Base-by-base conservation (phyloP, 2,888 invertebrate species). In the Nemotelus pantherinus region DNA sequence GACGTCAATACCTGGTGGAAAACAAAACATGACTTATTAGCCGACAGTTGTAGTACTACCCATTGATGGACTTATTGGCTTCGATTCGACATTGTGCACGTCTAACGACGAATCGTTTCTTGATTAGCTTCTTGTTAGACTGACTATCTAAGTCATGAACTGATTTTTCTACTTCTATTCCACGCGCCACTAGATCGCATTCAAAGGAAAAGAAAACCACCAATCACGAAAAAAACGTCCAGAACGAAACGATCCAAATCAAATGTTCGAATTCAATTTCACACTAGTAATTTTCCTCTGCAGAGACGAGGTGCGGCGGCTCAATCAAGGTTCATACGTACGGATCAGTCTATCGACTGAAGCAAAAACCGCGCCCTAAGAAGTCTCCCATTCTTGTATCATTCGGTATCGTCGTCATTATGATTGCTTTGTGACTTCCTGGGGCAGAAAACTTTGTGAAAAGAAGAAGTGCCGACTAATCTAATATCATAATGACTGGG, bases 281-380 rank as follows among this genome's bases (percentile, higher is more conserved):
- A 41, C 63, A 41, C 63, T 3, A 63, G n/a, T 63, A 43, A 43
- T 63, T 63, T 63, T 63, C 41, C 5, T 4, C 5, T 39, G 5
- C 6, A 63, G 63, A 63, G 63, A 25, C 41, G 43, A 63, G 43
- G 58, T 58, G 25, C 58, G 25, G 25, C 25, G 25, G 25, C 25
- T 25, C 25, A 25, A 25, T 25, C 25, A 25, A 25, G 25, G 25
- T 25, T 25, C 58, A 10, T 58, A 58, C 25, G 25, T 58, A 7
- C 58, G 58, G 57, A 25, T 10, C 25, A 57, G 39, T 3, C 43
- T 63, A 2, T 4, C 41, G 43, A 3, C 5, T 10, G 39, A 25
- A 10, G 63, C 4, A 63, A 63, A 63, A 63, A 39, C 45, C 65
- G 65, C 47, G 45, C 65, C 47, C 65, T 45, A 65, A 65, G 65